Base-by-base conservation (phyloP, 2,888 invertebrate species). In the Pardosa pseudoannulata region DNA sequence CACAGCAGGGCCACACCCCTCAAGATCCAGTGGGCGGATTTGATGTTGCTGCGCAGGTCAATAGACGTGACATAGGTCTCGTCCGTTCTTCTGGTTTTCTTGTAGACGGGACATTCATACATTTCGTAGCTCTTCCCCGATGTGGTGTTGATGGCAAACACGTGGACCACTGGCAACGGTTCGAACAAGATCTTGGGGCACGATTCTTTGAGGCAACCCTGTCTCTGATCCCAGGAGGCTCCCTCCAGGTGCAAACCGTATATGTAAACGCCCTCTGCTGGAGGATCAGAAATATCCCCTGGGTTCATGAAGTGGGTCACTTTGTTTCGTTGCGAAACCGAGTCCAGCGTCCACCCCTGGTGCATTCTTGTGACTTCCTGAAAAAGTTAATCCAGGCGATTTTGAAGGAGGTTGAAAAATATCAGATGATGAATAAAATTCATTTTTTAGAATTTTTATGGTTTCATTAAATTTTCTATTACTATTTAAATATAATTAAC, bases 341-440 rank as follows among this genome's bases (percentile, higher is more conserved):
- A 97, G 92, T 98, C 98, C 89, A 98, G 92, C 0, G 98, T 98
- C 98, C 98, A 98, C 27, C 98, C 98, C 92, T 97, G 97, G 92
- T 98, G 97, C 71, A 97, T 97, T 90, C 98, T 93, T 0, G 98
- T 98, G 89, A 98, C 97, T 92, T 98, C 98, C 96, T 98, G 91
- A 79, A 91, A 72, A 36, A 36, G n/a, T n/a, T 36, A 36, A 36
- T 36, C 9, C 5, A 36, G 36, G 36, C n/a, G n/a, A n/a, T n/a
- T n/a, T n/a, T n/a, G n/a, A n/a, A n/a, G n/a, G n/a, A n/a, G n/a
- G n/a, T n/a, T n/a, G n/a, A n/a, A n/a, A n/a, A n/a, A n/a, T n/a
- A n/a, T n/a, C n/a, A n/a, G n/a, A n/a, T n/a, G n/a, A n/a, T n/a
- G n/a, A n/a, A n/a, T n/a, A n/a, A n/a, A n/a, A n/a, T n/a, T n/a